Base-by-base conservation (phyloP, 2,797 vertebrate species). In the Apodemus agrarius region DNA sequence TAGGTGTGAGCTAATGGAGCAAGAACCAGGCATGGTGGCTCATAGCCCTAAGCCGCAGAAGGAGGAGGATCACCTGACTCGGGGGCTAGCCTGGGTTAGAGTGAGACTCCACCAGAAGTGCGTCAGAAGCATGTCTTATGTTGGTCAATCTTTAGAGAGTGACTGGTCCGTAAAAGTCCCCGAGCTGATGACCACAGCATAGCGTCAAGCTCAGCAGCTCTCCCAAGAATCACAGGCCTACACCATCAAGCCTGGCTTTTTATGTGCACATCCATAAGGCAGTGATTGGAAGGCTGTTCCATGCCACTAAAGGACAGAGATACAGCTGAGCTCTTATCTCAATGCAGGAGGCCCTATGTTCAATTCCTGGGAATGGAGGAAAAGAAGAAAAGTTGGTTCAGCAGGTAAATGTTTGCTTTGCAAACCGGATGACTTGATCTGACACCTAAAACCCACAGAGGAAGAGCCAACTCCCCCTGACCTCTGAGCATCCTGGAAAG, bases 111-210 rank as follows among this genome's bases (percentile, higher is more conserved):
- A 74, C 37, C 87, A 96, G 52, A 86, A 76, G 67, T 65, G 90
- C 37, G 43, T 87, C 37, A 93, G 61, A 89, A 92, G 13, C 43
- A 75, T 16, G 83, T 29, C 14, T 7, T 54, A 4, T 69, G 81
- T 49, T 72, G 87, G 9, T 67, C 75, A 78, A 81, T 95, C 67
- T 96, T 61, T 75, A 86, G 74, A 43, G 67, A 34, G 31, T 61
- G 63, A 67, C 16, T 93, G 89, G 16, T 92, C 46, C 61, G 14
- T 75, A 84, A 61, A 0, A 94, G 52, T 40, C 72, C 92, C 6
- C 72, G 61, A 95, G 65, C 54, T 69, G 90, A 89, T 79, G 69
- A 72, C 82, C 74, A 93, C 65, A 96, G 40, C 24, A 83, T 10
- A 87, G 2, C 91, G 85, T 86, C 26, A 43, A 82, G 7, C 40